These are phyloP conservation scores for Stichodactyla mertensii DNA, from an alignment of 64 coral and sea anemone species.

Conservation along the genomic window DNA sequence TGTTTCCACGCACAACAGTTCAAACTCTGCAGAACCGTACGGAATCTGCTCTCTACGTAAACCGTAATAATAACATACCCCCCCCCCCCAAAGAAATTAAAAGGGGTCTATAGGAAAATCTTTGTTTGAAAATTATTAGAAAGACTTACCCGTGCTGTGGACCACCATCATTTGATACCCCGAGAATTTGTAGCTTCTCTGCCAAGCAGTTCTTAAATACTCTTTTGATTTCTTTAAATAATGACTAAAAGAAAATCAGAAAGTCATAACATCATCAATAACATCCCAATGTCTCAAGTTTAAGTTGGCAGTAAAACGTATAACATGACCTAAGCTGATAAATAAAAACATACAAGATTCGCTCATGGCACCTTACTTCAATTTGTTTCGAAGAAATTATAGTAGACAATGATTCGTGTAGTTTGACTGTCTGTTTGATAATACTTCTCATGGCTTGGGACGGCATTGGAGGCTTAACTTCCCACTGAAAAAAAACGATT, in stretches of 20 bases:
- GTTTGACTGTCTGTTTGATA: constrained; percentile 85
- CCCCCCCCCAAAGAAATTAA: no score
- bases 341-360: no score
- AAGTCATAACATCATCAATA: neutral
- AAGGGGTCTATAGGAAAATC: no score
- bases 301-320: no score
- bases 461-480: constrained; percentile 92
- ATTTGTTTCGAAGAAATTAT: constrained; percentile 69
- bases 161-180: constrained; percentile 70
- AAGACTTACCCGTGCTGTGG: constrained; percentile 75
- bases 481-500: constrained; percentile 57
- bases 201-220: constrained; percentile 82
- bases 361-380: constrained; percentile 43
- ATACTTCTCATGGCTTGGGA: constrained; percentile 86
- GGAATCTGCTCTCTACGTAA: no score
- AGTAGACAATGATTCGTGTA: constrained; percentile 83
- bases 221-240: constrained; percentile 87
- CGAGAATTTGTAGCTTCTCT: constrained; percentile 53
- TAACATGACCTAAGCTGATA: neutral
- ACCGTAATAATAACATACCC: no score
- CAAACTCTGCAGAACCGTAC: no score
- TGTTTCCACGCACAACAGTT: no score
- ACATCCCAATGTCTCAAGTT: no score
- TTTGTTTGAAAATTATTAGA: neutral
- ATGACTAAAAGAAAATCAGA: constrained; percentile 29